Evolutionary conservation across 1,140 invertebrate genomes (phyloP), one percentile per base, ranked within the genome.

Genomic region (Ruditapes philippinarum): DNA sequence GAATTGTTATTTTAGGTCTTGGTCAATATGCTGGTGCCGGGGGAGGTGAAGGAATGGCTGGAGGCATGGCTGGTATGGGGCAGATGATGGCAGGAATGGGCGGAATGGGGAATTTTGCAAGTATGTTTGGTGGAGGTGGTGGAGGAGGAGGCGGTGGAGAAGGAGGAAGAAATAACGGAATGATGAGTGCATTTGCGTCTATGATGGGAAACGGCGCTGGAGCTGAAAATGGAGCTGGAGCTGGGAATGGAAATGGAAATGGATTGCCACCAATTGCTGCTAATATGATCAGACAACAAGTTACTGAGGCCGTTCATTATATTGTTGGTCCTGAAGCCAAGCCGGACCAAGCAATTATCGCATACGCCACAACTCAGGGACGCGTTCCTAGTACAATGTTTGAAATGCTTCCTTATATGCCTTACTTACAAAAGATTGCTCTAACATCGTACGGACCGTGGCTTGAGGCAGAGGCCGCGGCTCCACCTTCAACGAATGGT

Each of bases 351-450:
- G n/a, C 7, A 3, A 45, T 79, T 33, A 54, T 54, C 4, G n/a
- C 54, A 12, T 57, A 54, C 36, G 76, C 14, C 12, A 54, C 22
- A 1, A 45, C 45, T 25, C 45, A 79, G 11, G 33, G 45, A 49
- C 22, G 45, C 11, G 49, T 49, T 0, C 76, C 76, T 17, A 22
- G 49, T 38, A 36, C 14, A 17, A 54, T 38, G n/a, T 5, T 31
- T 9, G 45, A 22, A 0, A 51, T 79, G 76, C 11, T 79, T 11
- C 17, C 31, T 0, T 79, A 79, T 33, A 17, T 79, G 11, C 76
- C 76, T 25, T 49, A 79, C 33, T 54, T 79, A 9, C 76, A 79
- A 33, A 49, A 49, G 51, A 57, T 79, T 25, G 76, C 76, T 17
- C 42, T 45, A 4, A 40, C 17, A 25, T n/a, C 49, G 12, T 79